Evolutionary conservation across 2,113 vertebrate species (phyloP).

Genomic region (Anarrhichthys ocellatus): DNA sequence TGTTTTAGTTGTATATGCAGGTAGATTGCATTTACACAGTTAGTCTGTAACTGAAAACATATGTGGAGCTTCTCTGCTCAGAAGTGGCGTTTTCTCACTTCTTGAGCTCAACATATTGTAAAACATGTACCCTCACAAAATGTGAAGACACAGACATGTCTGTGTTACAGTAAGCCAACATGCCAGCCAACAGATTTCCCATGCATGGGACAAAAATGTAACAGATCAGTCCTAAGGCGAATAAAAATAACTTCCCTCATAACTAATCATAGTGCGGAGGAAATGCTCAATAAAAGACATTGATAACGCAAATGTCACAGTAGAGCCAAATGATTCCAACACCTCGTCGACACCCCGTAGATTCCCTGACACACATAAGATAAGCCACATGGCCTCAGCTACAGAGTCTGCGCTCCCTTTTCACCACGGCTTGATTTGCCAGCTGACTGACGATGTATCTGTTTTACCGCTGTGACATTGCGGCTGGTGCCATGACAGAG

Average conservation of each 20-base stretch:
- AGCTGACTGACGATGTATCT: slow-evolving; percentile 38
- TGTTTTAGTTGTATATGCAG: background rate
- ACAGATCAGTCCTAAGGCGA: slow-evolving; percentile 8
- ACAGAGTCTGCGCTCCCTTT: background rate
- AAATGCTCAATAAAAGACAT: slow-evolving; percentile 36
- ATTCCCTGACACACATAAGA: slow-evolving; percentile 34
- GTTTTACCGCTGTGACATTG: slow-evolving; percentile 34
- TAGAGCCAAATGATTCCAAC: slow-evolving; percentile 4
- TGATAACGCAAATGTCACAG: slow-evolving; percentile 12
- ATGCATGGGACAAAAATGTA: slow-evolving; percentile 9
- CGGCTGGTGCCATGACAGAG: slow-evolving; percentile 33
- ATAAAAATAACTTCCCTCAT: slow-evolving; percentile 3
- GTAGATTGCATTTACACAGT: slow-evolving; percentile 9
- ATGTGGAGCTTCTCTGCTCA: slow-evolving; percentile 23
- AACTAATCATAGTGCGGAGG: slow-evolving; percentile 26
- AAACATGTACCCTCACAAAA: background rate
- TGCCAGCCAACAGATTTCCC: slow-evolving; percentile 12
- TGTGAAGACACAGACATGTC: background rate
- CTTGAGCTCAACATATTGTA: background rate
- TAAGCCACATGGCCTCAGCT: slow-evolving; percentile 14
- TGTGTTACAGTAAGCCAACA: background rate
- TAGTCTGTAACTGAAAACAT: slow-evolving; percentile 38
- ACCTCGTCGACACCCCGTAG: background rate
- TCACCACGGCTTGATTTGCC: slow-evolving; percentile 16
- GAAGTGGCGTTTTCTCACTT: background rate